Conservation (phyloP, 2,888 invertebrate genomes). For the Zaprionus obscuricornis region DNA sequence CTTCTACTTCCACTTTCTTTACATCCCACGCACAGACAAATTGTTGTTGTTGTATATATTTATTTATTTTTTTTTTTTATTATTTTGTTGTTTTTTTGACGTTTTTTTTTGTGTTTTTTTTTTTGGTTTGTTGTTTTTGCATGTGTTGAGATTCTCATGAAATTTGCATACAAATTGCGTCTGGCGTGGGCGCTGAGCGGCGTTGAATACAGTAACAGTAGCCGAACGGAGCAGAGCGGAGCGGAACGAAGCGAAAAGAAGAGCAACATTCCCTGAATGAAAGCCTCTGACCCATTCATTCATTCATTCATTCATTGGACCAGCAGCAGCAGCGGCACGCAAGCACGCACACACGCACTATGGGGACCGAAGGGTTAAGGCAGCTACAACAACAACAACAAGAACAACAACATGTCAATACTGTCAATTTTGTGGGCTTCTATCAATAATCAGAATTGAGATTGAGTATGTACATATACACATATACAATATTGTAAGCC, state of each 20-base stretch:
- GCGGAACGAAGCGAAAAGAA: constrained; percentile 1
- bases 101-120: constrained; percentile 6
- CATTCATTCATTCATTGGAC: neutral
- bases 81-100: constrained; percentile 1
- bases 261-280: constrained; percentile 11
- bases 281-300: constrained; percentile 9
- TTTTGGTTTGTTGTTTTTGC: constrained; percentile 53
- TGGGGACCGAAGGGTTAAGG: constrained; percentile 40
- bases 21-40: constrained; percentile 11
- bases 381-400: constrained; percentile 26
- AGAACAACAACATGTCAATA: constrained; percentile 25
- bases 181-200: constrained; percentile 67
- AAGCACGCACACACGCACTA: constrained; percentile 32
- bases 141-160: constrained; percentile 80
- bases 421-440: constrained; percentile 58
- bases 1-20: constrained; percentile 5
- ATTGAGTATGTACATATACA: neutral
- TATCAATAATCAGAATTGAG: constrained; percentile 58
- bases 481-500: no score
- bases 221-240: neutral
- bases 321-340: constrained; percentile 30
- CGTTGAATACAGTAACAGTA: constrained; percentile 35
- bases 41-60: constrained; percentile 4
- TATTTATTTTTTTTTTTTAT: constrained; percentile 34
- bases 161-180: constrained; percentile 83